Base-by-base conservation (phyloP, 2,797 vertebrate species). In the Glossophaga mutica region DNA sequence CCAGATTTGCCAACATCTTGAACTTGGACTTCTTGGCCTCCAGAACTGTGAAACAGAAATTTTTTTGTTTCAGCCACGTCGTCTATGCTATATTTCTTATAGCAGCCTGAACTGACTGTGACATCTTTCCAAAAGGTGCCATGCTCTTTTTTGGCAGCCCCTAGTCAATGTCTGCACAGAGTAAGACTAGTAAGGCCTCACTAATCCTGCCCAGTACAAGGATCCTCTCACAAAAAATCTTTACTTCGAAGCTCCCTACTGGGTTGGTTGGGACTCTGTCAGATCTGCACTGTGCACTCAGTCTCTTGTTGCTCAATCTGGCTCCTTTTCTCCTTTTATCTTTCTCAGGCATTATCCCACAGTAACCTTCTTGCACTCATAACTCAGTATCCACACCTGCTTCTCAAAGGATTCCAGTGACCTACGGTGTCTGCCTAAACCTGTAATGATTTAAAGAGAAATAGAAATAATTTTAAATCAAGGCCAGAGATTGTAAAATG, bases 401-500 rank as follows among this genome's bases (percentile, higher is more conserved):
- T 87, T 84, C n/a, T 42, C 16, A 78, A 29, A 93, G 44, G 15
- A 57, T 24, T 42, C 71, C 24, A 37, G 2, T 67, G 62, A 84
- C n/a, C 15, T 24, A 68, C 2, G 10, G 29, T 76, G 12, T 59
- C n/a, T 92, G 57, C 42, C 39, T 52, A 71, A 1, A 73, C n/a
- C 8, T 90, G 26, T 42, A 87, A 74, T 88, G 74, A 84, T 82
- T 11, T 94, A 79, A 92, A 93, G 37, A 52, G 71, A 79, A 90
- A 81, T 37, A 59, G 9, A 85, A 76, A 65, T 77, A 10, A 87
- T 67, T 82, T 93, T 76, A 93, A 85, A 70, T 93, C 21, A 76
- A 91, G 24, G 50, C 42, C 37, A 68, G 39, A 50, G 11, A 79
- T 77, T 84, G 2, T 50, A 87, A 94, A 90, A 74, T 15, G 12